These are phyloP conservation scores for Torymus tubicola DNA, from an alignment of 2,888 invertebrate genomes.

Conservation along the genomic window DNA sequence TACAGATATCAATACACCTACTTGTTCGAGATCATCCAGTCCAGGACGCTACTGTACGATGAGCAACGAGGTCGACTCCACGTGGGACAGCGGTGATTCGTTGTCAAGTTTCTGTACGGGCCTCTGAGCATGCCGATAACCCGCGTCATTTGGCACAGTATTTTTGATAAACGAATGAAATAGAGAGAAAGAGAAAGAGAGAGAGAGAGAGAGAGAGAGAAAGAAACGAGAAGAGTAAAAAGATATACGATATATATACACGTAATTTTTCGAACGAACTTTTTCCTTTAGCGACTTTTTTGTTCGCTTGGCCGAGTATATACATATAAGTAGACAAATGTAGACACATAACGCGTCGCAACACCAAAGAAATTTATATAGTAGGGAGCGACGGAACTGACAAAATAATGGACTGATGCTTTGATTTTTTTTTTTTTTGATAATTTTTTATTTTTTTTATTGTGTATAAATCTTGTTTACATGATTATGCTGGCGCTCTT, in stretches of 20 bases:
- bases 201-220: conserved; percentile 1
- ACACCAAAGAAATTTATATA: too few species aligned
- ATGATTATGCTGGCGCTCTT: too few species aligned
- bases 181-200: background rate
- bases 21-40: conserved; percentile 67
- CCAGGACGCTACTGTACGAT: conserved; percentile 57
- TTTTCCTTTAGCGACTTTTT: background rate
- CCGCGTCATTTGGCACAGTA: conserved; percentile 15
- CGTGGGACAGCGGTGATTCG: conserved; percentile 61
- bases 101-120: conserved; percentile 56
- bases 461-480: too few species aligned
- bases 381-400: too few species aligned
- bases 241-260: background rate
- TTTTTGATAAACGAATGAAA: conserved; percentile 30
- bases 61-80: conserved; percentile 58
- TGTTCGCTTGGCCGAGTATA: too few species aligned
- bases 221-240: too few species aligned
- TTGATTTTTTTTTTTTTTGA: too few species aligned
- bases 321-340: too few species aligned
- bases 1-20: conserved; percentile 64
- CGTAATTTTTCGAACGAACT: conserved; percentile 16
- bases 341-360: too few species aligned
- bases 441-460: too few species aligned
- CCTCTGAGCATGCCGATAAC: conserved; percentile 48
- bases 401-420: too few species aligned